Evolutionary conservation across 2,113 vertebrate species (phyloP), one percentile per base, ranked within the genome.

Genomic region (Papio anubis): DNA sequence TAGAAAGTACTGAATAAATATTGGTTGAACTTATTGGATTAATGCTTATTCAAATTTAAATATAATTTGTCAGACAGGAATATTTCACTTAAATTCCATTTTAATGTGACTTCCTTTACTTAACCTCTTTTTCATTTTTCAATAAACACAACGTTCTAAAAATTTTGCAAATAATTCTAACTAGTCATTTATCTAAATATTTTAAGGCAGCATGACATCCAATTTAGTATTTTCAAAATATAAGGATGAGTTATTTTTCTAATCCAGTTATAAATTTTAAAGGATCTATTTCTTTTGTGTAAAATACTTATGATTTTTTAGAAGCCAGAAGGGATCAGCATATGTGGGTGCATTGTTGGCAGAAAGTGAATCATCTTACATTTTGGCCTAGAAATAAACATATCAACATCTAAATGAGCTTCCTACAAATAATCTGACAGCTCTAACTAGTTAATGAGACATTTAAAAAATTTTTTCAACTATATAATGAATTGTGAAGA

Each of bases 341-440:
- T 50, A 75, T 17, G 83, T 90, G 38, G 88, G 48, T 0, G 87
- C 97, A 94, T 92, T 87, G 50, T 35, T 97, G 94, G 80, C 93
- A 96, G 27, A 81, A 70, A 97, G 35, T 92, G 55, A 5, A 95
- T 52, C 23, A 97, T 96, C 95, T 93, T 93, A 94, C 38, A 85
- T 66, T 95, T 95, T 90, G 81, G 72, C 87, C 97, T 61, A 70
- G 84, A 98, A 97, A 98, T 90, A 81, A 98, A 97, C 35, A 81
- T 84, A 93, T 90, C 93, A 96, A 80, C 88, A 96, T 93, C 18
- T 97, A 97, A 98, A 93, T 43, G 4, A 98, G 45, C 38, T 96
- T 93, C 45, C 75, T 97, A 97, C 52, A 97, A 97, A 96, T 96
- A 97, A 97, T 97, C 94, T 97, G 64, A 59, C 80, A 97, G 66